Conservation (phyloP, 1,140 invertebrate genomes). For the Ceratina calcarata region DNA sequence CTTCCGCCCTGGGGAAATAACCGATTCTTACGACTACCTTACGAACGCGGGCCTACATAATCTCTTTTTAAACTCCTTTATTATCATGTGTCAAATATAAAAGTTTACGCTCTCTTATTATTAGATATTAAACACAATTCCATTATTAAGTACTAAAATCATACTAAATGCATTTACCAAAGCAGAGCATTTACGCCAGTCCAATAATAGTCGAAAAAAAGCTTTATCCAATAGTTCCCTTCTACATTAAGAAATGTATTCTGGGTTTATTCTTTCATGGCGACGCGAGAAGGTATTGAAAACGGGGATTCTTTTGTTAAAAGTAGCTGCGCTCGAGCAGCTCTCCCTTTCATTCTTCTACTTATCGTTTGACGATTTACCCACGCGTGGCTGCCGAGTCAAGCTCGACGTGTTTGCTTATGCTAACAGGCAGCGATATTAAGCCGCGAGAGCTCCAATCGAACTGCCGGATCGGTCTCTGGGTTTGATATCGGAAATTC, state of each 20-base stretch:
- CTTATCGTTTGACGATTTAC: conserved; percentile 43
- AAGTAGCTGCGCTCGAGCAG: not conserved
- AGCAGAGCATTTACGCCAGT: too few relatives aligned
- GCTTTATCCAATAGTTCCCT: too few relatives aligned
- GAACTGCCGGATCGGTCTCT: conserved; percentile 35
- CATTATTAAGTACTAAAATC: too few relatives aligned
- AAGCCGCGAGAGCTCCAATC: conserved; percentile 56
- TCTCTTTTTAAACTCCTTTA: too few relatives aligned
- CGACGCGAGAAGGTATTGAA: not conserved
- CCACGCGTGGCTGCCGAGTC: conserved; percentile 19
- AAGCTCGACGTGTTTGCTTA: conserved; percentile 55
- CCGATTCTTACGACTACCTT: not conserved
- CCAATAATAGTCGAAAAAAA: too few relatives aligned
- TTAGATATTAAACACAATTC: too few relatives aligned
- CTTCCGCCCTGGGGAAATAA: too few relatives aligned
- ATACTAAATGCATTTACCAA: too few relatives aligned
- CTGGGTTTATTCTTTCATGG: not conserved
- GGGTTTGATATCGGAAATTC: conserved; percentile 62
- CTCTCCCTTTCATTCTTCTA: conserved; percentile 43
- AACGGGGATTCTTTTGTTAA: not conserved
- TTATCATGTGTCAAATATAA: not conserved
- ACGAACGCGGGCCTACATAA: not conserved
- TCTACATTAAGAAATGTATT: not conserved
- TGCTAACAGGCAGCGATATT: conserved; percentile 65
- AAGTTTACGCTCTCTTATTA: too few relatives aligned